Conservation (phyloP, 2,888 invertebrate genomes). For the Phengaris arion region DNA sequence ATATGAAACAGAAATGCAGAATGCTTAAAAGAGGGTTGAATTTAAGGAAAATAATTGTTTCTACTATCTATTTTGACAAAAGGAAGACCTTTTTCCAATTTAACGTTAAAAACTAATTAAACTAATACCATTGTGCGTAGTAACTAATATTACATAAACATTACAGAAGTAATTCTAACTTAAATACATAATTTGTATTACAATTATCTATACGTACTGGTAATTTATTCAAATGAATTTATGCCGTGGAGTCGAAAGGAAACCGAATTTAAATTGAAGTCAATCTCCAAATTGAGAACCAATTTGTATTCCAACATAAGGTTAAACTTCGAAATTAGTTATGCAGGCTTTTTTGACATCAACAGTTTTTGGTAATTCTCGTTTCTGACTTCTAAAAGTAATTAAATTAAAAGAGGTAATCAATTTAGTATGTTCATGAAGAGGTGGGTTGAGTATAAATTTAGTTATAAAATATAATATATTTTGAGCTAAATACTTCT, state of each 20-base stretch:
- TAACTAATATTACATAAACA: background rate
- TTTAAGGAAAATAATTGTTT: background rate
- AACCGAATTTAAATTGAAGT: conserved; percentile 20
- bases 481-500: too few relatives aligned
- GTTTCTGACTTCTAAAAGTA: conserved; percentile 1
- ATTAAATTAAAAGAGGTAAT: conserved; percentile 5
- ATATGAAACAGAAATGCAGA: background rate
- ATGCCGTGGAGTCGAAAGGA: conserved; percentile 5
- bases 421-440: background rate
- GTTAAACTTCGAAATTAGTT: conserved; percentile 15
- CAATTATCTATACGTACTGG: conserved; percentile 7
- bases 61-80: background rate
- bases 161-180: conserved; percentile 3
- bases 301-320: conserved; percentile 19
- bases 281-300: conserved; percentile 15
- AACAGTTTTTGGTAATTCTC: conserved; percentile 5
- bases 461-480: background rate
- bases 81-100: too few relatives aligned
- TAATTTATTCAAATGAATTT: conserved; percentile 15
- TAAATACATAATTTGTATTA: conserved; percentile 12
- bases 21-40: background rate
- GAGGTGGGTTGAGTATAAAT: conserved; percentile 2
- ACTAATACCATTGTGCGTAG: background rate
- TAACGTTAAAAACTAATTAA: background rate
- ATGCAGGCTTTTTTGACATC: conserved; percentile 12